Base-by-base conservation (phyloP, 2,113 vertebrate genomes). In the Isurus oxyrinchus region DNA sequence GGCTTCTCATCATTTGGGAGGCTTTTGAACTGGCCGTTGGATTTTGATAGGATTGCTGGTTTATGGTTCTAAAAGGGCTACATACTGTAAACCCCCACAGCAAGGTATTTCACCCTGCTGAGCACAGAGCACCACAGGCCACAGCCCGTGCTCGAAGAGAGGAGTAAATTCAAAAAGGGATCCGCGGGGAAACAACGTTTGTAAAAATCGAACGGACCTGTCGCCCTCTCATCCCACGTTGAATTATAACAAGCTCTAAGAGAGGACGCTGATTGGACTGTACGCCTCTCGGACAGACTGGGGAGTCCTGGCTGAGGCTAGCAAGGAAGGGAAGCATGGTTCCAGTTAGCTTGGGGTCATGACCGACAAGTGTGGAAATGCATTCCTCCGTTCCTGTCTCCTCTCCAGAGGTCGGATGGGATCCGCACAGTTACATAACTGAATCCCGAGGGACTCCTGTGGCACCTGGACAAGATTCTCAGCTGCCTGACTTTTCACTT, bases 401-500 rank as follows among this genome's bases (percentile, higher is more conserved):
- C 88, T 91, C 88, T 59, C 11, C 88, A 91, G 31, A 6, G 57
- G 55, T 59, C 13, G 55, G 84, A 19, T 25, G 49, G 44, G 84
- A 87, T 76, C 84, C 8, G 53, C 88, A 59, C 53, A 59, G 53
- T 91, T 90, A 59, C 57, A 59, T 91, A 91, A 59, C 88, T 57
- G 55, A 35, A 57, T 59, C 88, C 53, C 11, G 13, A 91, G 88
- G 88, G 88, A 91, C 53, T 59, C 27, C 7, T 0, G 55, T 11
- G 31, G 88, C 88, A 91, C 55, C 88, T 91, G 88, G 59, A 55
- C 53, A 6, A 35, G 55, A 55, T 55, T 91, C 88, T 19, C 55
- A 91, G 57, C 88, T 91, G 88, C 88, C 53, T 91, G 88, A 16
- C 88, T 31, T 31, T 91, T 91, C 53, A 91, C 57, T 35, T 59